Conservation (phyloP, 2,113 vertebrate genomes). For the Centropus bengalensis region DNA sequence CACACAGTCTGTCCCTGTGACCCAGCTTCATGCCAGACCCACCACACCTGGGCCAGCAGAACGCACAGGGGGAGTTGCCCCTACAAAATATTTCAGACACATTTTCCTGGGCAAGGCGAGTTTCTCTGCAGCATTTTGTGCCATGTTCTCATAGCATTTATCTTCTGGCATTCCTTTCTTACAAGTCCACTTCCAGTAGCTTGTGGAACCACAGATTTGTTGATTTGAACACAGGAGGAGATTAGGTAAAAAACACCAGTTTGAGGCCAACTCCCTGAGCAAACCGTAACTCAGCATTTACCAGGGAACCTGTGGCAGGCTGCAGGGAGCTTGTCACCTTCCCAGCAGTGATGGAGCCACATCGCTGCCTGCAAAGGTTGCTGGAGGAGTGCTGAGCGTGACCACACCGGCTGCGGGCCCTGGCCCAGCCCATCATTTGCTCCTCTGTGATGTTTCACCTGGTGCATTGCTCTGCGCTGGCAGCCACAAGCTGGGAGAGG, state of each 20-base stretch:
- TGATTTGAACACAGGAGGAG: not conserved
- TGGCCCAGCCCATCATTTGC: accelerated
- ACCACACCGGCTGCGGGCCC: not conserved
- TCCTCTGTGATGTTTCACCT: not conserved
- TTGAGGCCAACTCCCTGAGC: not conserved
- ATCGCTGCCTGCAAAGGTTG: not conserved
- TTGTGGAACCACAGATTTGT: not conserved
- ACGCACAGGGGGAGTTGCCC: not conserved
- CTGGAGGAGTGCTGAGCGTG: not conserved
- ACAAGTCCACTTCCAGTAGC: not conserved
- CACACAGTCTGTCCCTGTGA: not conserved
- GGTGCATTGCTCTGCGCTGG: not conserved
- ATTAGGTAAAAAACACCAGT: not conserved
- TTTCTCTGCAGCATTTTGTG: not conserved
- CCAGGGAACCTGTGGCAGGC: not conserved
- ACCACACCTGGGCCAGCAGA: not conserved
- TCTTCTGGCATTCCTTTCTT: not conserved
- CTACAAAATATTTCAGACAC: not conserved
- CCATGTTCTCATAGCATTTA: accelerated
- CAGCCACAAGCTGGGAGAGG: not conserved
- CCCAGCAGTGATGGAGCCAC: not conserved
- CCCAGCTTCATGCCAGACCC: not conserved
- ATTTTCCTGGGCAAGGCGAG: not conserved
- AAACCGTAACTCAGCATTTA: not conserved
- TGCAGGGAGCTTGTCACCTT: not conserved